Evolutionary conservation across 2,888 invertebrate genomes (phyloP), one percentile per base, ranked within the genome.

Genomic region (Leucophenga maculata): DNA sequence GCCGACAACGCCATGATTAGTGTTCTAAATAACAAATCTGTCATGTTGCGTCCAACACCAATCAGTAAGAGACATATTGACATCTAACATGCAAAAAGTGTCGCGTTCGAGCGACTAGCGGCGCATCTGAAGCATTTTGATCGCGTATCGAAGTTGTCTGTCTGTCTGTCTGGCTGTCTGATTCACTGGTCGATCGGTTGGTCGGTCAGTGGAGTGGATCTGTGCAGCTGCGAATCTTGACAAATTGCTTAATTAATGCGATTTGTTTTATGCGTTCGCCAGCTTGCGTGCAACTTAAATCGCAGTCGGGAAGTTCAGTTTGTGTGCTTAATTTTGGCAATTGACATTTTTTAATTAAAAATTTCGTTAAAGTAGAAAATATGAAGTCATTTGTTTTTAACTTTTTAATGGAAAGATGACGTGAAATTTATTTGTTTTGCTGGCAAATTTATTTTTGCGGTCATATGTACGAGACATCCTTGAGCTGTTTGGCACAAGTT

Each of bases 231-330:
- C 60, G 83, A 70, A 62, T 71, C 76, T 69, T 82, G 82, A 83
- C 83, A 80, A 80, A 80, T 80, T 80, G 77, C 82, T 82, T 82
- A 82, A 80, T 83, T 80, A 80, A 83, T 77, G 71, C 77, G 71
- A 77, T 79, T 83, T 81, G 75, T 77, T 72, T 71, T 72, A 69
- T 60, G 39, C 39, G 39, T 70, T 71, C 59, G n/a, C 32, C 3
- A 32, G 32, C 8, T 39, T 39, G 39, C 39, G 11, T 39, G 39
- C 39, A 39, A 39, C 39, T 39, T 8, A 39, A 39, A 9, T 11
- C 39, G 39, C 39, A 1, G 3, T 39, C 39, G 39, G 39, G 8
- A 39, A 6, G 8, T 39, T 39, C 39, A 9, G 39, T 11, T 39
- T 39, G 39, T 39, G 39, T 39, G 39, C 39, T 39, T 39, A 39